Evolutionary conservation across 2,113 vertebrate species (phyloP).

Genomic region (Eulemur rufifrons): DNA sequence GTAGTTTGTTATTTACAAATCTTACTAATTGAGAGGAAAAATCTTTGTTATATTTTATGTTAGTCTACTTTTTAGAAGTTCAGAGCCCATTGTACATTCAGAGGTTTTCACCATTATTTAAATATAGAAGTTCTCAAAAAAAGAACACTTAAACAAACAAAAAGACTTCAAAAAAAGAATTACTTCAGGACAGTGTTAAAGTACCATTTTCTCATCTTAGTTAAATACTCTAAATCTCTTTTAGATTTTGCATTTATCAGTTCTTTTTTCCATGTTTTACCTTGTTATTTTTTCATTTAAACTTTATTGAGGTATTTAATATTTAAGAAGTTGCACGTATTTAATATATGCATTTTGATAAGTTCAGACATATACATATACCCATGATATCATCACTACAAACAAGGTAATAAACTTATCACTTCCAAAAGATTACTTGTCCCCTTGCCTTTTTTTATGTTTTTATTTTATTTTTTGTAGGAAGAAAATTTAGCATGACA

Average conservation of each 20-base stretch:
- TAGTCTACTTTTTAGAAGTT: not conserved
- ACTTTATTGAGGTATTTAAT: not conserved
- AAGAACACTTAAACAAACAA: not conserved
- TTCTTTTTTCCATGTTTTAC: not conserved
- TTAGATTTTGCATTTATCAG: not conserved
- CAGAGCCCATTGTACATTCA: not conserved
- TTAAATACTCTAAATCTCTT: slow-evolving; percentile 10
- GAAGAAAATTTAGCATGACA: not conserved
- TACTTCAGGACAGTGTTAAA: not conserved
- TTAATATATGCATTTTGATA: not conserved
- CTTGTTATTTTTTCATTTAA: not conserved
- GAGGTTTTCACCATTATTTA: not conserved
- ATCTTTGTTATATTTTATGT: not conserved
- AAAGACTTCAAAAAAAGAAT: not conserved
- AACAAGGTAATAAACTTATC: not conserved
- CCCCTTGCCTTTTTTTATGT: not conserved
- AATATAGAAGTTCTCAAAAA: slow-evolving; percentile 7
- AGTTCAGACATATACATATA: not conserved
- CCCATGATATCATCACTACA: not conserved
- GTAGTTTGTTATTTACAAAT: not conserved
- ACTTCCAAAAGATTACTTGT: not conserved
- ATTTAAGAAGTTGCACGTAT: not conserved
- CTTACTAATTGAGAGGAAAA: not conserved
- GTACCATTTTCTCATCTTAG: not conserved
- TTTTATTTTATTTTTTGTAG: not conserved